phyloP scores from a whole-genome alignment of 2,797 vertebrate genomes.

The Dallia pectoralis region DNA sequence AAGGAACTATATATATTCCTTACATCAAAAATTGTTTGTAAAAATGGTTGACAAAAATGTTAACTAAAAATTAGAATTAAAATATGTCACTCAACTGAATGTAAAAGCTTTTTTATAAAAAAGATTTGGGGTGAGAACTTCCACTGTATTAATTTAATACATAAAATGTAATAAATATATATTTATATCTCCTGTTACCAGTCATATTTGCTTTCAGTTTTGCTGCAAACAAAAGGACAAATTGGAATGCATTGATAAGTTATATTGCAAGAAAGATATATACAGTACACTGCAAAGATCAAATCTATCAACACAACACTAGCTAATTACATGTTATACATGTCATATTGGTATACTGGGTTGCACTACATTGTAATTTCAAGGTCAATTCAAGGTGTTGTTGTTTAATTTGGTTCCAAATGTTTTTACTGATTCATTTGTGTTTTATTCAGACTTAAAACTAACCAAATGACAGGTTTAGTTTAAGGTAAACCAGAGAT shows the following conservation, averaged over 20 bases:
- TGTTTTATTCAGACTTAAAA: slow-evolving; percentile 41
- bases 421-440: slow-evolving; percentile 4
- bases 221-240: slow-evolving; percentile 11
- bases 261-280: slow-evolving; percentile 57
- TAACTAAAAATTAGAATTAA: too few relatives aligned
- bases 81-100: too few relatives aligned
- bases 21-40: too few relatives aligned
- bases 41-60: too few relatives aligned
- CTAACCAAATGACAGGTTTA: slow-evolving; percentile 26
- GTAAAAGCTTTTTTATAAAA: too few relatives aligned
- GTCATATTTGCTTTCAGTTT: slow-evolving; percentile 28
- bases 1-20: too few relatives aligned
- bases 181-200: slow-evolving; percentile 49
- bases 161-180: slow-evolving; percentile 63
- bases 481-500: slow-evolving; percentile 6
- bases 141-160: slow-evolving; percentile 19
- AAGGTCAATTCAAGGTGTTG: neutral
- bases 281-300: slow-evolving; percentile 45
- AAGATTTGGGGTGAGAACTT: too few relatives aligned
- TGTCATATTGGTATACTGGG: slow-evolving; percentile 23
- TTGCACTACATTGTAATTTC: neutral
- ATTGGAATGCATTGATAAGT: slow-evolving; percentile 46
- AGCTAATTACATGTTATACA: slow-evolving; percentile 16
- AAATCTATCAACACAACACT: slow-evolving; percentile 18
- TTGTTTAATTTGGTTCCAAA: neutral